phyloP scores from a whole-genome alignment of 37 sponge, comb jelly and placozoan genomes.

The Tethya wilhelma region DNA sequence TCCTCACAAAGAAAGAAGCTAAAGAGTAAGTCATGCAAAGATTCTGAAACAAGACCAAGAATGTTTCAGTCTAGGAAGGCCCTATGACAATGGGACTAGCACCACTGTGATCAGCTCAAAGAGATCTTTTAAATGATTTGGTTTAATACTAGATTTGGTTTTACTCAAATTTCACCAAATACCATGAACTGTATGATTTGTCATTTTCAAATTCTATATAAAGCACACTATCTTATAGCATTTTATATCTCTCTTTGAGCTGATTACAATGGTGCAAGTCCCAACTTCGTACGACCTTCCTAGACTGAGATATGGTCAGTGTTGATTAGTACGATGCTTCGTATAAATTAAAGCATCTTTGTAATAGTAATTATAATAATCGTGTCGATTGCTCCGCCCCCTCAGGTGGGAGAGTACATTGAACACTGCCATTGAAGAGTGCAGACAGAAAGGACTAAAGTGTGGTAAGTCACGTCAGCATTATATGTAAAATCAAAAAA shows the following conservation, averaged over 20 bases:
- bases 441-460: conserved; percentile 64
- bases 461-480: conserved; percentile 56
- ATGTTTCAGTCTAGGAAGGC: background rate
- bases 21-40: conserved; percentile 55
- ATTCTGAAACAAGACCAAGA: background rate
- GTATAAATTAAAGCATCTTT: background rate
- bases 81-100: background rate
- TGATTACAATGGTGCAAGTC: no score
- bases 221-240: no score
- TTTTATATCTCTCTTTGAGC: no score
- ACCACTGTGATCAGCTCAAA: no score
- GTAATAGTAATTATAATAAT: background rate
- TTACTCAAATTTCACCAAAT: no score
- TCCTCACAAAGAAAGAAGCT: conserved; percentile 53
- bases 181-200: no score
- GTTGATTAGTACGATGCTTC: background rate
- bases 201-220: no score
- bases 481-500: background rate
- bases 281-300: background rate
- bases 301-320: background rate
- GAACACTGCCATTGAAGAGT: conserved; percentile 53
- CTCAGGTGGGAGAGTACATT: conserved; percentile 62
- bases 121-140: background rate
- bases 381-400: background rate
- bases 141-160: no score